Evolutionary conservation across 2,797 vertebrate genomes (phyloP), one percentile per base, ranked within the genome.

Genomic region (Adrianichthys oophorus): DNA sequence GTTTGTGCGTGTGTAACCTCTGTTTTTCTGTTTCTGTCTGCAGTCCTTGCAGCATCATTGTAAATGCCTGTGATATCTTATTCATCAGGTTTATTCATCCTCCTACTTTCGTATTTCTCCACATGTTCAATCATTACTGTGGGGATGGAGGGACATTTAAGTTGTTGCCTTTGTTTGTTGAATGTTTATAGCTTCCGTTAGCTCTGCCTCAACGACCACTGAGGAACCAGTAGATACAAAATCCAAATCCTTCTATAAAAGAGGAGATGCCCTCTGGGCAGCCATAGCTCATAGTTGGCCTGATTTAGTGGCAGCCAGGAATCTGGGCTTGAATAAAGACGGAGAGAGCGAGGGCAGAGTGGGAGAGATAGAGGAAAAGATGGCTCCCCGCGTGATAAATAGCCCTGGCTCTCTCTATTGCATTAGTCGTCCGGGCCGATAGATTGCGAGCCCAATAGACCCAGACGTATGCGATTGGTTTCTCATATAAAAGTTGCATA

Each of bases 401-500:
- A 92, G 91, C 90, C 89, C 87, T 64, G 76, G 89, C 90, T 87
- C 85, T 73, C 79, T 91, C 89, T 90, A 92, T 93, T 86, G 80
- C 89, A 93, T 93, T 92, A 92, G 87, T 89, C 86, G 83, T 88
- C 86, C 88, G 85, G 86, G 85, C 90, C 90, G 91, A 93, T 91
- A 92, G 91, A 93, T 93, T 93, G 90, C 89, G 76, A 87, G 87
- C 89, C 90, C 89, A 90, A 92, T 91, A 92, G 87, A 91, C 90
- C 87, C 89, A 90, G 91, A 92, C 91, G 90, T 89, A 87, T 91
- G 89, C 90, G 87, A 90, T 92, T 91, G 90, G 92, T 92, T 92
- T 92, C 90, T 91, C 88, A 92, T 93, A 92, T 91, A 90, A 92
- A 92, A 92, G 91, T 92, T 91, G 90, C 90, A 92, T 92, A 92